Base-by-base conservation (phyloP, 2,113 vertebrate species). In the Falcunculus frontatus region DNA sequence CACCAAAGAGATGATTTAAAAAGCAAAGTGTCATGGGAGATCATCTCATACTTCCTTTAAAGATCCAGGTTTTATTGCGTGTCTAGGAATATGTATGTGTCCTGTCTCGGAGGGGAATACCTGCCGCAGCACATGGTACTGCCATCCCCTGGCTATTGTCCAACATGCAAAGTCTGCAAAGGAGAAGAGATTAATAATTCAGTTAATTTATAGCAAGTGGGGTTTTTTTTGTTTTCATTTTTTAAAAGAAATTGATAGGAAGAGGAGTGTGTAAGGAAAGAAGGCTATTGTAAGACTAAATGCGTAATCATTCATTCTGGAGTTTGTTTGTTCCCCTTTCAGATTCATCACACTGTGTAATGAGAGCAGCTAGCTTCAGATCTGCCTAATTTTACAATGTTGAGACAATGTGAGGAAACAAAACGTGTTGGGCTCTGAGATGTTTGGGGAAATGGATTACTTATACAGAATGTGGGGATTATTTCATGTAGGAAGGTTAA, bases 181-280 rank as follows among this genome's bases (percentile, higher is more conserved):
- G 76, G 88, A 88, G 75, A 89, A 64, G 50, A 95, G 94, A 96
- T 97, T 97, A 95, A 96, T 96, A 98, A 97, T 97, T 95, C 94
- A 96, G 95, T 96, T 97, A 96, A 96, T 97, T 96, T 84, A 93
- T 92, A 64, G 87, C 93, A 91, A 96, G 57, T 42, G 70, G 12
- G 19, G 0, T 4, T 41, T 56, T 44, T 68, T 72, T 79, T 95
- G 42, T 77, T 89, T 97, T 93, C 50, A 37, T 88, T 73, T 91
- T 90, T 86, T 19, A 32, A 74, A 96, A 92, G 18, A 84, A 95
- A 95, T 89, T 92, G 89, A 84, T 90, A 86, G 79, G 70, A 72
- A 95, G 65, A 94, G 84, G 35, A 93, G 72, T 64, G 59, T 29
- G 67, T 84, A 84, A 91, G 68, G 72, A 53, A 84, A 95, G 90